These are phyloP conservation scores for Babyrousa celebensis DNA, from an alignment of 2,797 vertebrate species.

Conservation along the genomic window DNA sequence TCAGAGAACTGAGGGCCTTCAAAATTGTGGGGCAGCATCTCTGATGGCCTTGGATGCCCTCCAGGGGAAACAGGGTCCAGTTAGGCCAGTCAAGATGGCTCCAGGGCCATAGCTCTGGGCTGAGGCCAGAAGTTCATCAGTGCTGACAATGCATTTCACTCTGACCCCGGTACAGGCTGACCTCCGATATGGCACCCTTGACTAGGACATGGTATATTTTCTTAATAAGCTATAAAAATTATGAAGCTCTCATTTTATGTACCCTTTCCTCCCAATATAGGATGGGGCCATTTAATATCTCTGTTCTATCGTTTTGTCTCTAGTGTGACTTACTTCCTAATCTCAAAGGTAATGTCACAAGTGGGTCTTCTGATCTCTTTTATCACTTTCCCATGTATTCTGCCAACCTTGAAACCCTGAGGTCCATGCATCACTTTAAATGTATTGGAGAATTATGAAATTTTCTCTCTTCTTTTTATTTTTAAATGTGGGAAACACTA, in stretches of 20 bases:
- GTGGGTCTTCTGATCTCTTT: neutral
- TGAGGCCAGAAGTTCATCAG: neutral
- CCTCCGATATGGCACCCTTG: neutral
- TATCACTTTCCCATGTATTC: neutral
- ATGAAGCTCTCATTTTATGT: neutral
- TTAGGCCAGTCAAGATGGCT: neutral
- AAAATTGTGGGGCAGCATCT: neutral
- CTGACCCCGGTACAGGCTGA: rapidly evolving
- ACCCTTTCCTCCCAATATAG: neutral
- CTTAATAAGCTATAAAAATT: neutral
- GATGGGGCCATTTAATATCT: neutral
- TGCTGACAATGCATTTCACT: too few relatives aligned
- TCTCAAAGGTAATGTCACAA: neutral
- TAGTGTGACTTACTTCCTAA: neutral
- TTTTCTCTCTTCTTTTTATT: neutral
- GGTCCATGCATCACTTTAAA: neutral
- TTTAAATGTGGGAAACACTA: neutral
- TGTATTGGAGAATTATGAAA: neutral
- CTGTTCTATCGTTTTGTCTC: neutral
- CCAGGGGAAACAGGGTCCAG: neutral
- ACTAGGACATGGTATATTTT: neutral
- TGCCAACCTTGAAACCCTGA: neutral
- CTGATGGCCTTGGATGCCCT: neutral
- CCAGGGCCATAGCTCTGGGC: neutral
- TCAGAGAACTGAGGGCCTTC: neutral